Base-by-base conservation (phyloP, 2,888 invertebrate species). In the Chaitophorus viminalis region DNA sequence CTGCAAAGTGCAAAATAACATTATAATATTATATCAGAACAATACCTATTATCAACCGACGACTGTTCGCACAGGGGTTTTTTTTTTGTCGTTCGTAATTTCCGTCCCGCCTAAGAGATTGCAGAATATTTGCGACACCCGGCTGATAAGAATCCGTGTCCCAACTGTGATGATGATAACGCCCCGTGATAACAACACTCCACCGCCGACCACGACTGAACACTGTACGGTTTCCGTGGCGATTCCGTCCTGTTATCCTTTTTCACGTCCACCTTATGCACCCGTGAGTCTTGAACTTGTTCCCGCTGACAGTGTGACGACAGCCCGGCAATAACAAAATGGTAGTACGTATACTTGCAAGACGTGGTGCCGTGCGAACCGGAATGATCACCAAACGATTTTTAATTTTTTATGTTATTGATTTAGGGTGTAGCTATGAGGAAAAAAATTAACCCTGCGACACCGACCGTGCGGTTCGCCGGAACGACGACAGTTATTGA, bases 351-450 rank as follows among this genome's bases (percentile, higher is more conserved):
- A 6, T 60, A 6, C 60, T 25, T 60, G 5, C 14, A 46, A 39
- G 8, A 46, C 60, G 21, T 25, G 0, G 60, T 21, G 8, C 5
- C 3, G 1, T 21, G 25, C 21, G 60, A 6, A 46, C 11, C 46
- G 36, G 4, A 46, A 46, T 46, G 46, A 46, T 46, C 46, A 14
- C 46, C 14, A 3, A 46, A 21, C 25, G 60, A 25, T 60, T 60
- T 60, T 60, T 60, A n/a, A n/a, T n/a, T 8, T 39, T 5, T 9
- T 5, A 39, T 6, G 25, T 25, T 60, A 3, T 9, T 52, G 52
- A 52, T 60, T 52, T 52, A 83, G 82, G 76, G 29, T 68, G 46
- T 68, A 52, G 46, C 29, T 46, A 31, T 77, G 18, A 85, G 68
- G 46, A 85, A 68, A n/a, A 77, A 77, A 77, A 54, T 3, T 2